Base-by-base conservation (phyloP, 2,888 invertebrate species). In the Plutella xylostella region DNA sequence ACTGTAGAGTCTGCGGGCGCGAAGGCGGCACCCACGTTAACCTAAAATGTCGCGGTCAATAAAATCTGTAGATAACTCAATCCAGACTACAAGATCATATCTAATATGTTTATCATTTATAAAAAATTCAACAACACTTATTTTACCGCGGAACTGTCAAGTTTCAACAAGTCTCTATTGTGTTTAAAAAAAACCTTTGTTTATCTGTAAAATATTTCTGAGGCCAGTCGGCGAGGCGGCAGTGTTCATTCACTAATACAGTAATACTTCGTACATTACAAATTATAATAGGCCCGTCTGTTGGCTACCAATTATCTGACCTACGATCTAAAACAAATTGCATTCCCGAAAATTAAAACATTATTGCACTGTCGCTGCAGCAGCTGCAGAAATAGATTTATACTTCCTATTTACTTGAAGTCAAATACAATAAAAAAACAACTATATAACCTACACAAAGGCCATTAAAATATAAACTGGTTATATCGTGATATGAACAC, bases 11-110 rank as follows among this genome's bases (percentile, higher is more conserved):
- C 73, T 75, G 76, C 75, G 73, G 72, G 25, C 53, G 49, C 62
- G 63, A 62, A 62, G 75, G 73, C 79, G 79, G 62, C 71, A 71
- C 58, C 48, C 42, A 49, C 54, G 49, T 52, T 54, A 49, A 57
- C 51, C 51, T 55, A 64, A 69, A 65, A 63, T 60, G 62, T 62
- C 63, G 70, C 66, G 54, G 67, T 61, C 59, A 80, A 80, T 82
- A 82, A 79, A 82, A 78, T 82, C 77, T 82, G 67, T 73, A 68
- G 71, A 73, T 72, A 79, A 72, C 72, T 72, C 78, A 83, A 80
- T 78, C 83, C 83, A 82, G 83, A 83, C 75, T 83, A 83, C 83
- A 82, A 83, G 82, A 83, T 82, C 82, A 76, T 74, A 70, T 63
- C 76, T 82, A 77, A 77, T 80, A 78, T 74, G 75, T 75, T 71